Evolutionary conservation across 2,113 vertebrate genomes (phyloP).

Genomic region (Hoplias malabaricus): DNA sequence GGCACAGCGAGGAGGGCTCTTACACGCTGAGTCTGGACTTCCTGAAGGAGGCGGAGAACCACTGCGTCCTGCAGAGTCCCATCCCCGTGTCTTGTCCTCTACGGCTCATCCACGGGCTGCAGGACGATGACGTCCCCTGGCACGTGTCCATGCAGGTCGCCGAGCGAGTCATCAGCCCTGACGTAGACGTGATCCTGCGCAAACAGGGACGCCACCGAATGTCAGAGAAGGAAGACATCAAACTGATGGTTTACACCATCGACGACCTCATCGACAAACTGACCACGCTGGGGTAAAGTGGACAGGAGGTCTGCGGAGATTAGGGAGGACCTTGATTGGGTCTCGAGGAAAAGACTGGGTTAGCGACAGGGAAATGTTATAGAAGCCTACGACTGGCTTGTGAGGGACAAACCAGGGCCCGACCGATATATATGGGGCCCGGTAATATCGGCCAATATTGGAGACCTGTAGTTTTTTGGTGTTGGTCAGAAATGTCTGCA

Average conservation of each 20-base stretch:
- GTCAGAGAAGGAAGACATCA: constrained; percentile 80
- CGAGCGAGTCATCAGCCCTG: constrained; percentile 72
- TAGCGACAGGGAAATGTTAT: neutral
- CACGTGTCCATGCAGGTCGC: constrained; percentile 81
- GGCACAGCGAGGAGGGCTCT: constrained; percentile 71
- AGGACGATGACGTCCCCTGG: constrained; percentile 79
- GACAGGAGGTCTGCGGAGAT: neutral
- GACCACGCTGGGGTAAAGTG: constrained; percentile 59
- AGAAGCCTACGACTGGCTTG: neutral
- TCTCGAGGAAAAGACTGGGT: neutral
- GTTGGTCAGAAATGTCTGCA: no score
- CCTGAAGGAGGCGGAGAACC: constrained; percentile 80
- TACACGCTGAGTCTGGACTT: constrained; percentile 71
- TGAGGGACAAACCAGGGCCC: neutral
- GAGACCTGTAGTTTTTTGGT: no score
- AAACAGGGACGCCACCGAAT: constrained; percentile 79
- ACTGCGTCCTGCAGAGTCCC: constrained; percentile 79
- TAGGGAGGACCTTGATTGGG: neutral
- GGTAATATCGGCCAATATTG: no score
- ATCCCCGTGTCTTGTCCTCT: constrained; percentile 80
- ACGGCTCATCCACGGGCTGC: constrained; percentile 80
- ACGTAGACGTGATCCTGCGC: constrained; percentile 82
- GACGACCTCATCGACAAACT: constrained; percentile 87
- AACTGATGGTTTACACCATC: constrained; percentile 82
- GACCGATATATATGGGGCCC: no score